Base-by-base conservation (phyloP, 2,113 vertebrate species). In the Lucifuga dentata region DNA sequence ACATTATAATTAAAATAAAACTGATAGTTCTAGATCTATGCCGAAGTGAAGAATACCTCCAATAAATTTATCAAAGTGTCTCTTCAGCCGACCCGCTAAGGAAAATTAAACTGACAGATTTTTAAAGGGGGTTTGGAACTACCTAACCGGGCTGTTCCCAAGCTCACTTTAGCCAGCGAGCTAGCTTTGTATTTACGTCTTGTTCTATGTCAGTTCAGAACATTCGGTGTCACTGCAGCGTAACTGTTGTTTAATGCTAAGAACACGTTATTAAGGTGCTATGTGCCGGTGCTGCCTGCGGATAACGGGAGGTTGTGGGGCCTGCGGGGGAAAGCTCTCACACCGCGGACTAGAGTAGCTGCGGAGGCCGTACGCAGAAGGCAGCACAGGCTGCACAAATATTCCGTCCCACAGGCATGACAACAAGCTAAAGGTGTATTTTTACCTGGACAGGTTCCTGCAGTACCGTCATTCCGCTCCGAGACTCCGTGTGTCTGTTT, bases 401-500 rank as follows among this genome's bases (percentile, higher is more conserved):
- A 10, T 52, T 46, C 29, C 4, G 11, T 19, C 44, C 41, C 11
- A 36, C 16, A 17, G 16, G 26, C 20, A 19, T 75, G 77, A 77
- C 81, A 78, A 33, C 49, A 29, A 61, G 3, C 19, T 32, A 24
- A 36, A 5, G 16, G 2, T 17, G 20, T 67, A 5, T 26, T 59
- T 40, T 60, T 90, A 93, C 92, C 92, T 93, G 92, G 76, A 93
- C 92, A 44, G 92, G 92, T 91, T 93, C 92, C 89, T 93, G 92
- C 87, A 93, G 84, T 86, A 93, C 92, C 86, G 92, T 93, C 92
- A 93, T 93, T 74, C 92, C 92, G 91, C 78, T 76, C 58, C 74
- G 51, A 68, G 56, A 60, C 87, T 73, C 84, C 76, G 81, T 82
- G 57, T 69, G 20, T 55, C 71, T 8, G 39, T 11, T 84, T 50